phyloP scores from a whole-genome alignment of 2,888 invertebrate species.

The Ophion slaviceki region DNA sequence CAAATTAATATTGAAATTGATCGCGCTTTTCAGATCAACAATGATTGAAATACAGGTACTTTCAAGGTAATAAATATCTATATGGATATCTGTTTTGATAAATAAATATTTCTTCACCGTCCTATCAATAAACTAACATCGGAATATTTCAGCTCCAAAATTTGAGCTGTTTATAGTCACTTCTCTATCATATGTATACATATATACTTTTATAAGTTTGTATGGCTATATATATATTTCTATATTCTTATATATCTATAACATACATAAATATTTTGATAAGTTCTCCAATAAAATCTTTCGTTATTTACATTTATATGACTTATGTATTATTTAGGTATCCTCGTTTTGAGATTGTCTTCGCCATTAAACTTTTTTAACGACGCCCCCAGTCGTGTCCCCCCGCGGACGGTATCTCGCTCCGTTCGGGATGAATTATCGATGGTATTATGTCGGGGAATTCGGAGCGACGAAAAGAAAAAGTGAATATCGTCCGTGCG shows the following conservation, averaged over 20 bases:
- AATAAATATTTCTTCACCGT: constrained; percentile 19
- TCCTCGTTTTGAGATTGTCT: constrained; percentile 69
- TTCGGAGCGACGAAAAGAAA: background rate
- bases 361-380: constrained; percentile 43
- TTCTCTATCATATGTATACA: background rate
- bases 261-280: constrained; percentile 7
- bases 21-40: constrained; percentile 32
- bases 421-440: constrained; percentile 13
- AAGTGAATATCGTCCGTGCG: background rate
- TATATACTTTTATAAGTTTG: too few relatives aligned
- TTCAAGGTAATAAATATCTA: constrained; percentile 2
- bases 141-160: constrained; percentile 7
- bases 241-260: constrained; percentile 1
- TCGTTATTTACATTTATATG: constrained; percentile 25
- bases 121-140: constrained; percentile 3
- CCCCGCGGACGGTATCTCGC: background rate
- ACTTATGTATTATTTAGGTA: constrained; percentile 64
- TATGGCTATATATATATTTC: constrained; percentile 29
- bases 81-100: constrained; percentile 35
- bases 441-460: background rate
- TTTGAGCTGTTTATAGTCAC: background rate
- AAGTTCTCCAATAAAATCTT: constrained; percentile 41
- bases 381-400: constrained; percentile 3
- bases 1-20: constrained; percentile 11
- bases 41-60: constrained; percentile 34